Evolutionary conservation across 2,797 vertebrate species (phyloP).

Genomic region (Oceanodroma leucorhoa): DNA sequence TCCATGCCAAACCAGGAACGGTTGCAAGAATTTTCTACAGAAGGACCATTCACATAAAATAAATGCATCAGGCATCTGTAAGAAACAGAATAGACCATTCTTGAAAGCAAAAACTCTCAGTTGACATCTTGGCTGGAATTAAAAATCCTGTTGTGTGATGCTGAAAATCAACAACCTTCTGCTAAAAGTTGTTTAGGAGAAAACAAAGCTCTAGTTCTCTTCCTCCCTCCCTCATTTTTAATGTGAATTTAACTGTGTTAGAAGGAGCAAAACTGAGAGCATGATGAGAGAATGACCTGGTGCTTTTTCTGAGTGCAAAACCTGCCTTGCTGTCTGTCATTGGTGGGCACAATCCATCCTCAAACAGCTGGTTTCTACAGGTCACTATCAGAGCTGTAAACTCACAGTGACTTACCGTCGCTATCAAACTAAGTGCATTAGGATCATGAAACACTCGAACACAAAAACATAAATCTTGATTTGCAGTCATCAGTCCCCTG

Average conservation of each 20-base stretch:
- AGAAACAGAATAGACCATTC: not conserved
- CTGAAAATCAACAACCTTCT: not conserved
- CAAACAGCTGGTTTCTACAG: not conserved
- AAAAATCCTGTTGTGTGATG: not conserved
- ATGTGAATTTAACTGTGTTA: not conserved
- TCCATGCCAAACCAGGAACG: not conserved
- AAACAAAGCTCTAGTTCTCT: not conserved
- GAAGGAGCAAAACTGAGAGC: not conserved
- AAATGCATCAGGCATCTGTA: not conserved
- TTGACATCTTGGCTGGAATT: not conserved
- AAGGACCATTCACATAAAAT: not conserved
- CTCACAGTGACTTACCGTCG: not conserved
- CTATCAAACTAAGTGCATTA: not conserved
- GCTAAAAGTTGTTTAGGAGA: not conserved
- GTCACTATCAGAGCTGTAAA: not conserved
- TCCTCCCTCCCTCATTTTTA: not conserved
- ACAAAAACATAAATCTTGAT: not conserved
- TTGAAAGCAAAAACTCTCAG: not conserved
- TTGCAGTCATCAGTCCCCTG: not conserved
- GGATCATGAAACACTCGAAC: not conserved
- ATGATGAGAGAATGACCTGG: not conserved
- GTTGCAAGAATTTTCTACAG: not conserved
- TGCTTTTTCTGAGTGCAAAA: not conserved
- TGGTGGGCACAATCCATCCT: not conserved
- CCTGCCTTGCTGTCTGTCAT: not conserved